phyloP scores from a whole-genome alignment of 1,140 invertebrate species.

The Triops cancriformis region DNA sequence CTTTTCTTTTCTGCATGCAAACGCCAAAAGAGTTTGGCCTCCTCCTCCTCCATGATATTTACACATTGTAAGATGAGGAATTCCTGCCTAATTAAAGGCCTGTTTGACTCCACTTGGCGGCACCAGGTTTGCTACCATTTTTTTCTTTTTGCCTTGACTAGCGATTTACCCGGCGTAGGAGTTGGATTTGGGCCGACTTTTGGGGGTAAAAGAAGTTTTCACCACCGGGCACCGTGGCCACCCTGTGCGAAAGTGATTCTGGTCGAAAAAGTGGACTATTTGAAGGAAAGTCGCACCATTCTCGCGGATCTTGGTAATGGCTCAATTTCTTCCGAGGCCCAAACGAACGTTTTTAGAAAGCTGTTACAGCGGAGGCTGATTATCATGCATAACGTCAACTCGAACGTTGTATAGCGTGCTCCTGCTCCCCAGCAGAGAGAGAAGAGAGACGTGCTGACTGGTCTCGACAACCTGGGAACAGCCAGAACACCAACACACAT shows the following conservation, averaged over 20 bases:
- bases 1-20: neutral
- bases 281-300: neutral
- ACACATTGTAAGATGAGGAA: neutral
- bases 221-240: neutral
- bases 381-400: conserved; percentile 14
- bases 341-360: conserved; percentile 6
- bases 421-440: conserved; percentile 4
- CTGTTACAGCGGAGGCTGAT: conserved; percentile 6
- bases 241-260: neutral
- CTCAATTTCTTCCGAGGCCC: conserved; percentile 5
- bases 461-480: conserved; percentile 12
- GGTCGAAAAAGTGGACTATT: neutral
- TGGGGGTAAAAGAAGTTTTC: neutral
- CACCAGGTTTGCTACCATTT: neutral
- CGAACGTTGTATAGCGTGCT: conserved; percentile 3
- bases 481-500: neutral
- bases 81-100: neutral
- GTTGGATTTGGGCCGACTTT: neutral
- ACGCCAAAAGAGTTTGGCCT: neutral
- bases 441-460: neutral
- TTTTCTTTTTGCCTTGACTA: too few species aligned
- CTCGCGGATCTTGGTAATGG: neutral
- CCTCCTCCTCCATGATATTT: neutral
- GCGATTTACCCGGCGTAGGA: too few species aligned
- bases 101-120: neutral